Conservation (phyloP, 2,888 invertebrate genomes). For the Abscondita cerata region DNA sequence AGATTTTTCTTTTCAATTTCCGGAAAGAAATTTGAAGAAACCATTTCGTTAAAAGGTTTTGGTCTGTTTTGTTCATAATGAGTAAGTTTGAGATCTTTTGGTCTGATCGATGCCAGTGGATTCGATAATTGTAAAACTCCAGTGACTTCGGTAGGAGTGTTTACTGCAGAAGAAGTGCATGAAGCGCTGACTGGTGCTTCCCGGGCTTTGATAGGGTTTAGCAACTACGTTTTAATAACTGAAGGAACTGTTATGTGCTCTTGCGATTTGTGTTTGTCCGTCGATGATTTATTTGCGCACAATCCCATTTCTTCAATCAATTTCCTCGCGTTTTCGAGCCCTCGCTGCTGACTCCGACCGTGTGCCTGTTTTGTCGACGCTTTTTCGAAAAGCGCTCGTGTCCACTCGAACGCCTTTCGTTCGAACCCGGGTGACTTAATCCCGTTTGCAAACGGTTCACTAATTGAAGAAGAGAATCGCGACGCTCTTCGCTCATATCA, state of each 20-base stretch:
- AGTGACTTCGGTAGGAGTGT: slow-evolving; percentile 56
- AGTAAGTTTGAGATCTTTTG: not conserved
- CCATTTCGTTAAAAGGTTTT: slow-evolving; percentile 44
- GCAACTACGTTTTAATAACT: slow-evolving; percentile 55
- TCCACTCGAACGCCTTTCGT: slow-evolving; percentile 62
- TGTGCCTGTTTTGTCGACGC: slow-evolving; percentile 74
- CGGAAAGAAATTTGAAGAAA: slow-evolving; percentile 40
- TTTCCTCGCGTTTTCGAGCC: slow-evolving; percentile 78
- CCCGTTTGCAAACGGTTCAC: slow-evolving; percentile 73
- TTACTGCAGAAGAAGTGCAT: slow-evolving; percentile 51
- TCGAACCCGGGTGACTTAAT: slow-evolving; percentile 39
- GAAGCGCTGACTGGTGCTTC: slow-evolving; percentile 44
- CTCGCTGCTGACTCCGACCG: slow-evolving; percentile 82
- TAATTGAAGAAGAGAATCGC: slow-evolving; percentile 76
- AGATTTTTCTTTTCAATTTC: slow-evolving; percentile 38
- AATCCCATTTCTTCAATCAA: slow-evolving; percentile 72
- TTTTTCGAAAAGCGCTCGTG: slow-evolving; percentile 61
- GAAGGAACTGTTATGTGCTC: slow-evolving; percentile 51
- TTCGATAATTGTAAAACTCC: slow-evolving; percentile 34
- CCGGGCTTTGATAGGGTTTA: slow-evolving; percentile 55
- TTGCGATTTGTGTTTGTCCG: slow-evolving; percentile 61
- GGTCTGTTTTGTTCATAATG: slow-evolving; percentile 34
- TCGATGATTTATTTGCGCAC: slow-evolving; percentile 46
- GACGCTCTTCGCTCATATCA: slow-evolving; percentile 69
- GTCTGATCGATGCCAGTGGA: not conserved